Base-by-base conservation (phyloP, 1,140 invertebrate genomes). In the Belonocnema kinseyi region DNA sequence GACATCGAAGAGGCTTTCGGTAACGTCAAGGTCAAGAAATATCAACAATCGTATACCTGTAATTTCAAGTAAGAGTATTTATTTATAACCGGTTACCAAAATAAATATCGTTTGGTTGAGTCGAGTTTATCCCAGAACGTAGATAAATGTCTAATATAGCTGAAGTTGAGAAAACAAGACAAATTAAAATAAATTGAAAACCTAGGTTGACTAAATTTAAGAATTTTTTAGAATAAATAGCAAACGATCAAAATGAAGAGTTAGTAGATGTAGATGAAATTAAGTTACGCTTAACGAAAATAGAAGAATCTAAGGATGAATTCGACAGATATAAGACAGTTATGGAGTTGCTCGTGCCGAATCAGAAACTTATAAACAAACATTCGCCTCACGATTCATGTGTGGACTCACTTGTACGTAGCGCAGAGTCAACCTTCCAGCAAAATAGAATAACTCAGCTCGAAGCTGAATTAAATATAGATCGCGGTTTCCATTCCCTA, bases 401-500 rank as follows among this genome's bases (percentile, higher is more conserved):
- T 26, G 21, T 26, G 3, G 21, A 26, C 21, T 26, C n/a, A 10
- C 72, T 11, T 2, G 21, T n/a, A 19, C 10, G 54, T 56, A 19
- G 21, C 6, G 7, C 7, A 7, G 54, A 56, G 10, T 19, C n/a
- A 6, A 19, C 54, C 0, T 3, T 19, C 6, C 54, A 56, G n/a
- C n/a, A 19, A 56, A 19, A 56, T 56, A 56, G 0, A 19, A 56
- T 19, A n/a, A 19, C 54, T 56, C 17, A 56, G n/a, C 17, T 19
- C 54, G 21, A 19, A n/a, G 12, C 52, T 13, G 16, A 16, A 13
- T 13, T n/a, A 13, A 54, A 19, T 56, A 17, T 1, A n/a, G 40
- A 46, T 54, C 46, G 53, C 40, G 3, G 6, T 56, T 10, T 56
- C 17, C n/a, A 10, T 80, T 89, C 53, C 84, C 83, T 0, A 73